Conservation (phyloP, 2,888 invertebrate species). For the Dione vanillae region DNA sequence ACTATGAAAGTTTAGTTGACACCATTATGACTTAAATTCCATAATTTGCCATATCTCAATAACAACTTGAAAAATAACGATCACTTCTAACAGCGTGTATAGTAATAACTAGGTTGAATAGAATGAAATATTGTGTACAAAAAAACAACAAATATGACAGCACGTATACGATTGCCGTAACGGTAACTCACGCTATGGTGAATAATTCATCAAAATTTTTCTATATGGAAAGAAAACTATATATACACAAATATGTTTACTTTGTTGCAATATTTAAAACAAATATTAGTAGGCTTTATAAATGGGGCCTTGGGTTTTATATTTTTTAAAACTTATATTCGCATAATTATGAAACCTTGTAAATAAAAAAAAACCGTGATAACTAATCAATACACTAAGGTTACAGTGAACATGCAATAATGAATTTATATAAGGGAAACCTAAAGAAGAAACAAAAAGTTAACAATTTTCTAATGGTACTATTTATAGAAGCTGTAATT, state of each 20-base stretch:
- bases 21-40: neutral
- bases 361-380: neutral
- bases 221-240: constrained; percentile 8
- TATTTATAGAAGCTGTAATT: constrained; percentile 14
- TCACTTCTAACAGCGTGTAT: neutral
- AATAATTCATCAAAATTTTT: constrained; percentile 25
- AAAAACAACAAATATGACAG: constrained; percentile 25
- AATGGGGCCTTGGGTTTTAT: too few species aligned
- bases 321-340: too few species aligned
- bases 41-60: neutral
- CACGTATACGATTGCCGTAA: constrained; percentile 23
- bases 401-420: neutral
- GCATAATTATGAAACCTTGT: neutral
- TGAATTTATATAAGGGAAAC: neutral
- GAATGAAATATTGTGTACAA: constrained; percentile 19
- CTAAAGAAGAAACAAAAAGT: constrained; percentile 9
- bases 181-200: constrained; percentile 23
- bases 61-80: neutral
- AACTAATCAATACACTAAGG: neutral
- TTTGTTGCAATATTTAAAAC: neutral
- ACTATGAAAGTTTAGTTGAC: neutral
- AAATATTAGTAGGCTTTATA: neutral
- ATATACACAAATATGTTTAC: neutral
- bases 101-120: constrained; percentile 21
- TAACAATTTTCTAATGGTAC: constrained; percentile 14